Conservation (phyloP, 2,113 vertebrate species). For the Caranx ignobilis region DNA sequence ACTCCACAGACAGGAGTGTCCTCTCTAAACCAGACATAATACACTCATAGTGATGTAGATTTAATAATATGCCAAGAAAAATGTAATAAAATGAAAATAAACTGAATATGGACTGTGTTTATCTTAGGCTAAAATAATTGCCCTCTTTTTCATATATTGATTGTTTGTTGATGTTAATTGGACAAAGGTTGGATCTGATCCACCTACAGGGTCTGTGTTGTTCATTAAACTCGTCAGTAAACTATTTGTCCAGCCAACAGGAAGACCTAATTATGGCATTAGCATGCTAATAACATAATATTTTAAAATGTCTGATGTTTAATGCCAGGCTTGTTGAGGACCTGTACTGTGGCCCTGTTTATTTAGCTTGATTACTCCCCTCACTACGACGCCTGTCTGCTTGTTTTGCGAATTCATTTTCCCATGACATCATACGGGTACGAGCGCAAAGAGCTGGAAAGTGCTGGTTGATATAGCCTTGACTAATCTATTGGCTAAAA, state of each 20-base stretch:
- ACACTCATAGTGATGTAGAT: neutral
- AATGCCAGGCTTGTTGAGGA: neutral
- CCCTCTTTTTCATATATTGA: neutral
- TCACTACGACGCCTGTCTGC: neutral
- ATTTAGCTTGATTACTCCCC: too few species aligned
- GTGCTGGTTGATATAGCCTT: slow-evolving; percentile 41
- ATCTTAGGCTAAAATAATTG: neutral
- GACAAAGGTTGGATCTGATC: neutral
- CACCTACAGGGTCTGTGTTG: neutral
- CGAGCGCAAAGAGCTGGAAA: slow-evolving; percentile 35
- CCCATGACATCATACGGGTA: slow-evolving; percentile 46
- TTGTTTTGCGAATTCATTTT: slow-evolving; percentile 12
- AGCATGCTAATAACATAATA: slow-evolving; percentile 6
- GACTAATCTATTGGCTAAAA: slow-evolving; percentile 42
- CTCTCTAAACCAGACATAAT: neutral
- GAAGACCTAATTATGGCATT: neutral
- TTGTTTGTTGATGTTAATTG: neutral
- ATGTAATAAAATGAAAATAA: neutral
- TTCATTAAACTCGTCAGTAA: neutral
- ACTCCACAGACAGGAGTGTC: neutral
- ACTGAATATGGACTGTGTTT: too few species aligned
- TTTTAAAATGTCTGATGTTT: neutral
- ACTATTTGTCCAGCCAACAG: neutral
- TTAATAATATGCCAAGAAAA: neutral
- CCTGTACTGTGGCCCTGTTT: neutral